Percentiles rank a stretch among this genome's conserved stretches.
Evolutionary conservation across 2,888 invertebrate genomes (phyloP).

Genomic region (Coleophora flavipennella): DNA sequence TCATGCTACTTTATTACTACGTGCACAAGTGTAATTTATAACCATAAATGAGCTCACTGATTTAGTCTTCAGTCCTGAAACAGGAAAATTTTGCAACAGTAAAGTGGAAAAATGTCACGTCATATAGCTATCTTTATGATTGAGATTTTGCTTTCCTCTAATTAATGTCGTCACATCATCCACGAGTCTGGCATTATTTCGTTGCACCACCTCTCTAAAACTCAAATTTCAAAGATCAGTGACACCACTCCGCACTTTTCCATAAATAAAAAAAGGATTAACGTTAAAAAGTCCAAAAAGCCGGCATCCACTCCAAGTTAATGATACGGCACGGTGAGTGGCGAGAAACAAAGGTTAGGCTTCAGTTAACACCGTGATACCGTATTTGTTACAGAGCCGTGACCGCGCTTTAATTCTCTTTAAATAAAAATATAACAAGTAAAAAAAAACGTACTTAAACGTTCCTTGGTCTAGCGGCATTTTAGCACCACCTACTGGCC

Average conservation of each 20-base stretch:
- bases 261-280: slow-evolving; percentile 65
- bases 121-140: too few species aligned
- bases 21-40: slow-evolving; percentile 4
- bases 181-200: slow-evolving; percentile 38
- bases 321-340: slow-evolving; percentile 70
- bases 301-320: slow-evolving; percentile 66
- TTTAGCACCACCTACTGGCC: too few species aligned
- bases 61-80: slow-evolving; percentile 5
- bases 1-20: background rate
- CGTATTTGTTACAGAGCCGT: background rate
- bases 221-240: slow-evolving; percentile 48
- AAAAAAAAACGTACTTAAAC: too few species aligned
- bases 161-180: slow-evolving; percentile 41
- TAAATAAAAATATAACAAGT: too few species aligned
- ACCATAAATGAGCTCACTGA: slow-evolving; percentile 7
- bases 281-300: slow-evolving; percentile 62
- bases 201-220: slow-evolving; percentile 30
- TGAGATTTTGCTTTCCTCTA: slow-evolving; percentile 18
- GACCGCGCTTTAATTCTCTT: background rate
- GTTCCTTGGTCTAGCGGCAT: too few species aligned
- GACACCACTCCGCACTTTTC: slow-evolving; percentile 52
- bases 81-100: too few species aligned
- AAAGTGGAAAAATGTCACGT: too few species aligned
- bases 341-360: slow-evolving; percentile 63
- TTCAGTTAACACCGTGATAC: slow-evolving; percentile 39